Evolutionary conservation across 2,113 vertebrate species (phyloP).

Genomic region (Myodes glareolus): DNA sequence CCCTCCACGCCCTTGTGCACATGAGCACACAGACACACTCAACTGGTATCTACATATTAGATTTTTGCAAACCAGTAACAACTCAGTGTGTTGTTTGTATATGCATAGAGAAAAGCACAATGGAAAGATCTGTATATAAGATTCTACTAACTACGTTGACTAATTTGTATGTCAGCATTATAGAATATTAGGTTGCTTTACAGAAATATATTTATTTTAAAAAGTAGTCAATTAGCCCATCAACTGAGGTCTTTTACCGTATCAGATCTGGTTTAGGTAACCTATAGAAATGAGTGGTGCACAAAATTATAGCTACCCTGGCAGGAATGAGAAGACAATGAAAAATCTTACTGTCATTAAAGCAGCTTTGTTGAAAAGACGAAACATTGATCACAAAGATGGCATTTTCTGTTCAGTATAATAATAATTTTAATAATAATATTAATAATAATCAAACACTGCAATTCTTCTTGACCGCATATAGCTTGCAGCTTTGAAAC

Average conservation of each 20-base stretch:
- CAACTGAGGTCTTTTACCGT: constrained; percentile 48
- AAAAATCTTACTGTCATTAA: constrained; percentile 83
- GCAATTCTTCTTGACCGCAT: constrained; percentile 76
- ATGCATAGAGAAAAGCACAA: neutral
- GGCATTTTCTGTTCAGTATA: constrained; percentile 74
- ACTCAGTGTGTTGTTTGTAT: neutral
- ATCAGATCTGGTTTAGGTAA: constrained; percentile 57
- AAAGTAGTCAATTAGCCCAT: constrained; percentile 8
- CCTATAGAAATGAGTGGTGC: constrained; percentile 65
- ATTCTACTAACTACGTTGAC: neutral
- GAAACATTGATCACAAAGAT: constrained; percentile 82
- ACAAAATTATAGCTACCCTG: constrained; percentile 68
- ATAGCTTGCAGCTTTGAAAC: constrained; percentile 65
- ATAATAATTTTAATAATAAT: constrained; percentile 43
- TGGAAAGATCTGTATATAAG: neutral
- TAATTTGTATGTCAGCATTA: neutral
- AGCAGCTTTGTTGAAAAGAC: constrained; percentile 77
- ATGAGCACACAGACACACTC: neutral
- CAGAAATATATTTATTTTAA: constrained; percentile 50
- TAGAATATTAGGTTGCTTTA: constrained; percentile 22
- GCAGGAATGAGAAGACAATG: constrained; percentile 71
- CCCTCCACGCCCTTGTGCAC: too few species aligned
- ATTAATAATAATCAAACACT: constrained; percentile 56
- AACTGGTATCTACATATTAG: neutral
- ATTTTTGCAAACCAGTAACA: neutral